These are phyloP conservation scores for Brachyrhaphis roseni DNA, from an alignment of 2,797 vertebrate species.

Conservation along the genomic window DNA sequence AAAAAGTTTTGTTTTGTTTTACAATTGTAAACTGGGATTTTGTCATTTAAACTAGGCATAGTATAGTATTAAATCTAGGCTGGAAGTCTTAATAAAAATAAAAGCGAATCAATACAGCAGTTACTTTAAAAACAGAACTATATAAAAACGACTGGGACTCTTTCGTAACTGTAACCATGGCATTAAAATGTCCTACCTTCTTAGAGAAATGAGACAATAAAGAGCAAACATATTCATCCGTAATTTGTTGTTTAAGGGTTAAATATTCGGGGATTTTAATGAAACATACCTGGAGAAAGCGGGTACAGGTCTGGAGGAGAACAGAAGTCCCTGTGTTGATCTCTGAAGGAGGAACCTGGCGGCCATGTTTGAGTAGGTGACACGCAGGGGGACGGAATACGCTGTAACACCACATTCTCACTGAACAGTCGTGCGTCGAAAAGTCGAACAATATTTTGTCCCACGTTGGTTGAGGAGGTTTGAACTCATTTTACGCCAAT, in stretches of 20 bases:
- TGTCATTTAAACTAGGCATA: background rate
- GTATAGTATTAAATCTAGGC: background rate
- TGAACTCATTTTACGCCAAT: background rate
- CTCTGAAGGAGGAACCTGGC: slow-evolving; percentile 61
- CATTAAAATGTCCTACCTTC: background rate
- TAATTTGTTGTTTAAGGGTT: background rate
- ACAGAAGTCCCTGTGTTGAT: slow-evolving; percentile 37
- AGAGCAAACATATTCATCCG: background rate
- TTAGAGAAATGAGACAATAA: background rate
- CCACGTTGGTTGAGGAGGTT: background rate
- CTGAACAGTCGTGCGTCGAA: slow-evolving; percentile 44
- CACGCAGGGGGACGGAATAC: slow-evolving; percentile 39
- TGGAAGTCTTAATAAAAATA: background rate
- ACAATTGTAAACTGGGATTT: too few species aligned
- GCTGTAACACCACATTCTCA: slow-evolving; percentile 38
- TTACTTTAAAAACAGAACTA: background rate
- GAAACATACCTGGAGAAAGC: slow-evolving; percentile 61
- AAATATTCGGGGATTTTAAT: background rate
- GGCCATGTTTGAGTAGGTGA: slow-evolving; percentile 65
- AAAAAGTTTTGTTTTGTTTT: background rate
- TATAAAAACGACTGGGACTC: background rate
- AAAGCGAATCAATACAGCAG: background rate
- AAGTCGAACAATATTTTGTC: slow-evolving; percentile 23
- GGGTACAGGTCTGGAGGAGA: slow-evolving; percentile 35
- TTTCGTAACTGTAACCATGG: background rate